Evolutionary conservation across 2,797 vertebrate genomes (phyloP).

Genomic region (Tapera naevia): DNA sequence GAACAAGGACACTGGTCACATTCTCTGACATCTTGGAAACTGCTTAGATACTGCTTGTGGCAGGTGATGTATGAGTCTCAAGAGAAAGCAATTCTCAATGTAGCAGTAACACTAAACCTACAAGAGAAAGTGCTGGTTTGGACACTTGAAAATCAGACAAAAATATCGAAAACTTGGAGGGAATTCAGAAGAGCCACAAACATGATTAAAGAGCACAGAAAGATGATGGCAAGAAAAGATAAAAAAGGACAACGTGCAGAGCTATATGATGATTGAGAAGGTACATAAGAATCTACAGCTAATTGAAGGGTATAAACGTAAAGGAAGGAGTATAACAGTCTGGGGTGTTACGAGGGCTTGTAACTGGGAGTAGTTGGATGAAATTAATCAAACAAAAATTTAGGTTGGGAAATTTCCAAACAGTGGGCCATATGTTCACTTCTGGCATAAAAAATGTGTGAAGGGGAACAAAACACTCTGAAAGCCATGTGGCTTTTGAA

Average conservation of each 20-base stretch:
- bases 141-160: background rate
- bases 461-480: constrained; percentile 58
- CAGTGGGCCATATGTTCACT: constrained; percentile 62
- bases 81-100: background rate
- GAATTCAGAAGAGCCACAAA: background rate
- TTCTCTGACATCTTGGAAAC: background rate
- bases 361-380: constrained; percentile 58
- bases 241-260: constrained; percentile 2
- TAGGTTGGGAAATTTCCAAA: constrained; percentile 64
- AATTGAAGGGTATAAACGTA: constrained; percentile 50
- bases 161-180: background rate
- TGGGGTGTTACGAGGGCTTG: constrained; percentile 39
- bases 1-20: fast-evolving
- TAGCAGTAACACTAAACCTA: background rate
- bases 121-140: background rate
- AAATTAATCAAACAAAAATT: constrained; percentile 71
- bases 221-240: background rate
- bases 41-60: background rate
- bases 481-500: constrained; percentile 69
- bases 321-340: constrained; percentile 32
- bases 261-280: constrained; percentile 31
- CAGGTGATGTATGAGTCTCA: background rate
- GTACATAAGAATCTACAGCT: background rate
- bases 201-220: background rate
- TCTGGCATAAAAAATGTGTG: constrained; percentile 65